Evolutionary conservation across 2,888 invertebrate species (phyloP), one percentile per base, ranked within the genome.

Genomic region (Rotaria sp.): DNA sequence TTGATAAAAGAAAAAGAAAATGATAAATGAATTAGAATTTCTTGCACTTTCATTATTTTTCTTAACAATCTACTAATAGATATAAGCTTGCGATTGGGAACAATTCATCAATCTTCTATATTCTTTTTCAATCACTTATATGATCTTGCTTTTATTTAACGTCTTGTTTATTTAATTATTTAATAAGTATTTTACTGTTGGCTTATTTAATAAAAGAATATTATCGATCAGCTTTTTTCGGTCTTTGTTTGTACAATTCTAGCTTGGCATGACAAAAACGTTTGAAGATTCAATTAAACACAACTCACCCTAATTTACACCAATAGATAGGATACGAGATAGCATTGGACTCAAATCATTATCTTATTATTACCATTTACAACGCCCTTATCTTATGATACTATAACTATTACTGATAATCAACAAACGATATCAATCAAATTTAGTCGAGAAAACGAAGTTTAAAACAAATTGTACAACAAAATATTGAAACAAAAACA

Each of bases 261-360:
- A 86, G 86, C 85, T 86, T 85, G 85, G 86, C 52, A 85, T 86
- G 85, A 86, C 85, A 86, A 86, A 86, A 52, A 85, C 86, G 57
- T 86, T 86, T 85, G 85, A 86, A 80, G 86, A 86, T 55, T 67
- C 86, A 74, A 52, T 86, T 41, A 75, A 75, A 45, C 75, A 45
- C 5, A 5, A 75, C 24, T 45, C 75, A 45, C 75, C 24, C 7
- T 24, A 75, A 45, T 75, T n/a, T 75, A 15, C 38, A 38, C 45
- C 75, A 75, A 26, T 75, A 41, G 75, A 75, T 75, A 8, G n/a
- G 45, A 26, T 75, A 75, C 75, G 75, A 41, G 75, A 26, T 10
- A 11, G 0, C 10, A 75, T 10, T 75, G 41, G 45, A 41, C 41
- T 45, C 13, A 38, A 75, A 75, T 41, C 24, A 24, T 41, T 45